Evolutionary conservation across 2,113 vertebrate species (phyloP).

Genomic region (Lampris incognitus): DNA sequence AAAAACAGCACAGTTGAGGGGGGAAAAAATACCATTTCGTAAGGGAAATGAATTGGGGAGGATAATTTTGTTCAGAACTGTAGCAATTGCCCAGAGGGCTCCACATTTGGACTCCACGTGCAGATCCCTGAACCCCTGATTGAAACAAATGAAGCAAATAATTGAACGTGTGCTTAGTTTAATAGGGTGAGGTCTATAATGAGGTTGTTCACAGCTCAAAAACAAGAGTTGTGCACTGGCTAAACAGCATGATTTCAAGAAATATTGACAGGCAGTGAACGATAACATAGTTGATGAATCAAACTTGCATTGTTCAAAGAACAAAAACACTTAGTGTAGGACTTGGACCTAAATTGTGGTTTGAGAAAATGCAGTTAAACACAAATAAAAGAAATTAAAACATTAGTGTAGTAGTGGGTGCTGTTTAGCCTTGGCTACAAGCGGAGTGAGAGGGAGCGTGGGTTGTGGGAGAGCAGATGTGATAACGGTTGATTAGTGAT

Average conservation of each 20-base stretch:
- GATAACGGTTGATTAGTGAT: too few species aligned
- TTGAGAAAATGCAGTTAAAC: slow-evolving; percentile 25
- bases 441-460: too few species aligned
- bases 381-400: slow-evolving; percentile 21
- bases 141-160: slow-evolving; percentile 14
- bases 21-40: neutral
- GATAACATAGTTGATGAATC: slow-evolving; percentile 1
- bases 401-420: too few species aligned
- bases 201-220: neutral
- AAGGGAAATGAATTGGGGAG: neutral
- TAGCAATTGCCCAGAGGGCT: neutral
- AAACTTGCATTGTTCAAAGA: neutral
- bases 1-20: too few species aligned
- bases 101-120: slow-evolving; percentile 1
- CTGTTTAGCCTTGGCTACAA: too few species aligned
- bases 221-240: slow-evolving; percentile 2
- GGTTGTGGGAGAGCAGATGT: too few species aligned
- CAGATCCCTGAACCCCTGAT: neutral
- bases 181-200: neutral
- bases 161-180: neutral
- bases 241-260: neutral
- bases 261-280: neutral
- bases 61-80: neutral
- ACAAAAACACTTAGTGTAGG: neutral
- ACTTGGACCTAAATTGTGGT: slow-evolving; percentile 33